Base-by-base conservation (phyloP, 2,888 invertebrate genomes). In the Corbicula japonica region DNA sequence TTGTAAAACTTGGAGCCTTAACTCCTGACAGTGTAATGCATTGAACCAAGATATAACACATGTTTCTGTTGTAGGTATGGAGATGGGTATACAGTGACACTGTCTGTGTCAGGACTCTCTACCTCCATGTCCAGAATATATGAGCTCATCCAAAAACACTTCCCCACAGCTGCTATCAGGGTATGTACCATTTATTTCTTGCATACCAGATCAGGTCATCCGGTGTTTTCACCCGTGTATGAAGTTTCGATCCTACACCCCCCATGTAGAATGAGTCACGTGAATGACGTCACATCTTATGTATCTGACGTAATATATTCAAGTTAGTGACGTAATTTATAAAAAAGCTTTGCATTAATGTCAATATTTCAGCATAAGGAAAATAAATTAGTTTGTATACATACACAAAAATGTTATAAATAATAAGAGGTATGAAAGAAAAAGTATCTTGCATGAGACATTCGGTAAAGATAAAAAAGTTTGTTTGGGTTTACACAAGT, bases 71-170 rank as follows among this genome's bases (percentile, higher is more conserved):
- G 34, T 78, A 93, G 93, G 82, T 92, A 90, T 85, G 92, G 93
- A 32, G 90, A 92, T 74, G 92, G 92, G 15, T 93, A 93, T 83
- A 91, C 90, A 2, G 85, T 93, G 23, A 86, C 85, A 10, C 65
- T 90, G 41, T 83, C 86, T 30, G 66, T 89, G 41, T 78, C 78
- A 32, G 84, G 86, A 5, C 68, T 82, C 3, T 74, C 84, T 1
- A 77, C 76, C n/a, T 77, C 84, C 12, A 76, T 68, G n/a, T 38
- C 69, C 26, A 72, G 63, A 18, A 77, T 91, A 12, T 81, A 78
- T 15, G 83, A 88, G 21, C 78, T 86, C 23, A 83, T 91, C 50
- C 63, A 85, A 21, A 41, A 60, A 5, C 70, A 82, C 21, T 92
- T 92, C 87, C 89, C 90, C 26, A 88, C 87, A n/a, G 76, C 89